Base-by-base conservation (phyloP, 2,113 vertebrate species). In the Chloropsis hardwickii region DNA sequence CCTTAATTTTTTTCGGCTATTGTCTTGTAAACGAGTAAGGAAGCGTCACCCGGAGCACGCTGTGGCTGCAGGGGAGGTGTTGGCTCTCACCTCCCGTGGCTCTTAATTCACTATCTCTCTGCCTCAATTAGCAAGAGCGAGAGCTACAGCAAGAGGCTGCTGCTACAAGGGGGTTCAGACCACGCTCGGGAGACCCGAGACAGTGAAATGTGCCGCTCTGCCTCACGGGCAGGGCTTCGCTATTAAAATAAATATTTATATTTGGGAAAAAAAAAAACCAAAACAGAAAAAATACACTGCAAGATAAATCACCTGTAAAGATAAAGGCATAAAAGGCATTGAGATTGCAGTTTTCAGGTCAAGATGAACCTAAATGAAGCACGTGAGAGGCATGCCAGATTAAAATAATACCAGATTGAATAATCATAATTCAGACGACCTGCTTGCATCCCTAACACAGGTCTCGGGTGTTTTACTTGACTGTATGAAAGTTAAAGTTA, bases 401-500 rank as follows among this genome's bases (percentile, higher is more conserved):
- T 98, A 97, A 98, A 97, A 98, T 92, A 95, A 93, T 95, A 72
- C 81, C 76, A 92, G 74, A 97, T 85, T 95, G 96, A 97, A 94
- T 90, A 97, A 97, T 96, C 97, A 93, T 95, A 96, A 95, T 88
- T 90, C 93, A 96, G 78, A 96, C 94, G 93, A 96, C 94, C 94
- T 97, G 93, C 91, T 97, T 96, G 95, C 91, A 95, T 96, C 91
- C 91, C 94, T 86, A 84, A 88, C 61, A 86, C 27, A 72, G 76
- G 97, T 97, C 97, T 95, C 87, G 27, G 39, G 95, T 97, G 96
- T 94, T 97, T 95, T 85, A 93, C 86, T 96, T 94, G 74, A 51
- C 91, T 96, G 94, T 87, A 79, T 58, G 91, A 96, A 97, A 96
- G 93, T 97, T 96, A 95, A 97, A 98, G 96, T 97, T 97, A 97